Conservation (phyloP, 2,797 vertebrate species). For the Rhabdophis nuchalis region DNA sequence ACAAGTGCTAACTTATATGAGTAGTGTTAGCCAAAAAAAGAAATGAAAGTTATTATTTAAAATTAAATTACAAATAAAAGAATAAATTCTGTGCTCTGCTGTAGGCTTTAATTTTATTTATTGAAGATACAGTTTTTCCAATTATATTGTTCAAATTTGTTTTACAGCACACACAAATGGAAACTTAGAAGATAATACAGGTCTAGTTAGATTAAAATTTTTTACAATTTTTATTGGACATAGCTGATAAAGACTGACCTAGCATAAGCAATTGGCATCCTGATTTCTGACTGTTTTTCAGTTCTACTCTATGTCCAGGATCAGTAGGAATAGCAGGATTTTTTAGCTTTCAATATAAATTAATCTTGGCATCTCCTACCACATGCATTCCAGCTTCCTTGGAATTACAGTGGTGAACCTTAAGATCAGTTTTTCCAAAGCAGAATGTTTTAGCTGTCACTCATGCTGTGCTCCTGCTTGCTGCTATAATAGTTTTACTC, state of each 20-base stretch:
- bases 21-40: neutral
- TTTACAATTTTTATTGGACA: neutral
- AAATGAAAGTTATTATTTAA: neutral
- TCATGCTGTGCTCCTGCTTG: neutral
- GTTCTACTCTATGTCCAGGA: neutral
- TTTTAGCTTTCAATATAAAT: neutral
- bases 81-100: neutral
- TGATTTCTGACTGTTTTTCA: neutral
- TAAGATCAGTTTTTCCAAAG: neutral
- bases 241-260: neutral
- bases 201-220: neutral
- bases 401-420: neutral
- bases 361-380: neutral
- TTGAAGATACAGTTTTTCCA: neutral
- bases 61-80: neutral
- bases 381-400: neutral
- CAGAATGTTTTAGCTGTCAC: neutral
- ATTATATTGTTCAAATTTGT: neutral
- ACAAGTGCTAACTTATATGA: neutral
- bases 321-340: neutral
- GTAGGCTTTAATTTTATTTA: neutral
- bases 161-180: neutral
- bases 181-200: neutral
- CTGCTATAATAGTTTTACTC: neutral
- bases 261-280: neutral